Percentiles rank a stretch among this genome's conserved stretches.
phyloP scores from a whole-genome alignment of 2,797 vertebrate genomes.

The Fringilla coelebs region DNA sequence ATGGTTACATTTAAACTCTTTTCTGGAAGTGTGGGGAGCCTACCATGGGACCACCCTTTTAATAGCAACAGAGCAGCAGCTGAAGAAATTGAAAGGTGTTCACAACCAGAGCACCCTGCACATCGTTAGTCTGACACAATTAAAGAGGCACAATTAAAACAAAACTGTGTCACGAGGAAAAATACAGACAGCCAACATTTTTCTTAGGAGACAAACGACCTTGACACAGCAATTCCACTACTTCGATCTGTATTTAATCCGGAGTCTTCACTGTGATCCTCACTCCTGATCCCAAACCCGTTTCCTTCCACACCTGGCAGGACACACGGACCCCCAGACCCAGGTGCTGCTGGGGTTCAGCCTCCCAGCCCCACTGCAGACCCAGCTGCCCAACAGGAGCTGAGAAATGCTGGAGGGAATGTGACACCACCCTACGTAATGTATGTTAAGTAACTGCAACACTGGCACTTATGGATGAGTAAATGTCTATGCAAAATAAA shows the following conservation, averaged over 20 bases:
- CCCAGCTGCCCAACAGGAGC: background rate
- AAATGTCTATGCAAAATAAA: background rate
- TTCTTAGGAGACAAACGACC: slow-evolving; percentile 3
- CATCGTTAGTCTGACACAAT: background rate
- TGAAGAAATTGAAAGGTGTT: background rate
- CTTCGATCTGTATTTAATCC: background rate
- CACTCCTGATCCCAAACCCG: background rate
- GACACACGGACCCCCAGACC: accelerated
- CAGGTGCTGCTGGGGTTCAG: background rate
- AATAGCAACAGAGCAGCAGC: background rate
- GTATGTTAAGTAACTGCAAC: background rate
- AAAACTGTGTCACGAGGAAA: background rate
- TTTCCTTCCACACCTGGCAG: background rate
- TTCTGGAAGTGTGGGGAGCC: background rate
- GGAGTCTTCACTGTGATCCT: background rate
- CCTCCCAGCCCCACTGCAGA: background rate
- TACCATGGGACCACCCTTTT: background rate
- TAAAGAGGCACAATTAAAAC: slow-evolving; percentile 4
- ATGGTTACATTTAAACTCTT: background rate
- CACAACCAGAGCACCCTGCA: background rate
- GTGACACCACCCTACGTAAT: background rate
- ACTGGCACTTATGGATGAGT: background rate
- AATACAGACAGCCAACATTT: background rate
- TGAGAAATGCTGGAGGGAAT: background rate
- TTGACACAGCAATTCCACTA: background rate